phyloP scores from a whole-genome alignment of 2,797 vertebrate genomes.

The Periparus ater region DNA sequence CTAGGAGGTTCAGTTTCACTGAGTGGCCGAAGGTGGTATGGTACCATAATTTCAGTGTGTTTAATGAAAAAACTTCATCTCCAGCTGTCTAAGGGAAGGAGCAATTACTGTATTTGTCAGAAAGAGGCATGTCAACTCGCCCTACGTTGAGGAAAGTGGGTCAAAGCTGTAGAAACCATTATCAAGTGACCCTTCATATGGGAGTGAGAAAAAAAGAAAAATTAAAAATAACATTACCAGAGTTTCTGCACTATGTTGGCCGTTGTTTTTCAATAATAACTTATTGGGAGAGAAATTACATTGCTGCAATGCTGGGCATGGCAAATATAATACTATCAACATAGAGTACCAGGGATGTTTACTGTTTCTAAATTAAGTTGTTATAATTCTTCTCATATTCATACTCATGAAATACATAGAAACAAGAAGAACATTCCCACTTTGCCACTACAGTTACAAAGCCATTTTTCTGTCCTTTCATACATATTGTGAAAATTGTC shows the following conservation, averaged over 20 bases:
- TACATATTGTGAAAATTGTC: not conserved
- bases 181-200: not conserved
- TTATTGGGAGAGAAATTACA: not conserved
- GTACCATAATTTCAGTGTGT: not conserved
- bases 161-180: not conserved
- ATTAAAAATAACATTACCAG: not conserved
- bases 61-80: not conserved
- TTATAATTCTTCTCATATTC: not conserved
- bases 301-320: not conserved
- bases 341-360: not conserved
- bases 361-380: not conserved
- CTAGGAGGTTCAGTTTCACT: not conserved
- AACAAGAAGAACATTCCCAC: not conserved
- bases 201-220: not conserved
- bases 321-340: not conserved
- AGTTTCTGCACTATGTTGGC: not conserved
- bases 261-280: not conserved
- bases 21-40: not conserved
- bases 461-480: not conserved
- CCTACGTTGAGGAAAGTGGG: rapidly evolving
- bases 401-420: not conserved
- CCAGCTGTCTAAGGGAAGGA: not conserved
- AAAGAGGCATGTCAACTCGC: not conserved
- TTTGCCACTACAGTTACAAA: not conserved
- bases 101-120: not conserved